Conservation (phyloP, 2,113 vertebrate genomes). For the Oxygymnocypris stewartii region DNA sequence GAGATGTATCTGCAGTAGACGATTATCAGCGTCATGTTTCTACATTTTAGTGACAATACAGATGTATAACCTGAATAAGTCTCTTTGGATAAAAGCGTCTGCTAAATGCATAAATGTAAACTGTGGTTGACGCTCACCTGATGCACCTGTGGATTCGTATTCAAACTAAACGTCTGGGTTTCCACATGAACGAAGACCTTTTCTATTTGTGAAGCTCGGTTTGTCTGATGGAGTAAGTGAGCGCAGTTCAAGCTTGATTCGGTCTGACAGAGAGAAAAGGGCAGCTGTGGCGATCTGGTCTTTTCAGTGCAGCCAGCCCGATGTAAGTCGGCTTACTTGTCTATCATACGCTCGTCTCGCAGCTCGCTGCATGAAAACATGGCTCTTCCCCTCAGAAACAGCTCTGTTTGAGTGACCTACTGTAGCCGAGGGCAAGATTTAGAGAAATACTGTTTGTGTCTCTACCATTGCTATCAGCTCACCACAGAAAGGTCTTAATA, state of each 20-base stretch:
- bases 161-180: not conserved
- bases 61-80: too few relatives aligned
- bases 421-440: not conserved
- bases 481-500: not conserved
- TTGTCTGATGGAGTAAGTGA: not conserved
- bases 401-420: slow-evolving; percentile 1
- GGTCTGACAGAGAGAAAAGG: slow-evolving; percentile 52
- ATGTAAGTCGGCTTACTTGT: slow-evolving; percentile 39
- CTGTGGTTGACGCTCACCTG: not conserved
- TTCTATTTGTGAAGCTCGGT: not conserved
- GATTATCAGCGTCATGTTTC: not conserved
- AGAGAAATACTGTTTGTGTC: not conserved
- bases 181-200: slow-evolving; percentile 9
- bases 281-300: slow-evolving; percentile 35
- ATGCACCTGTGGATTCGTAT: not conserved
- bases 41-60: not conserved
- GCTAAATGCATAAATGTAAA: too few relatives aligned
- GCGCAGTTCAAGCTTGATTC: slow-evolving; percentile 31
- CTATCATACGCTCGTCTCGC: slow-evolving; percentile 42
- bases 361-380: slow-evolving; percentile 18
- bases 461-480: not conserved
- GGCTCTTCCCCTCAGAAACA: not conserved
- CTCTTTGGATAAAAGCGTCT: too few relatives aligned
- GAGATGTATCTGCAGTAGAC: not conserved
- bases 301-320: slow-evolving; percentile 45